phyloP scores from a whole-genome alignment of 1,140 invertebrate genomes.

The Antheraea mylitta region DNA sequence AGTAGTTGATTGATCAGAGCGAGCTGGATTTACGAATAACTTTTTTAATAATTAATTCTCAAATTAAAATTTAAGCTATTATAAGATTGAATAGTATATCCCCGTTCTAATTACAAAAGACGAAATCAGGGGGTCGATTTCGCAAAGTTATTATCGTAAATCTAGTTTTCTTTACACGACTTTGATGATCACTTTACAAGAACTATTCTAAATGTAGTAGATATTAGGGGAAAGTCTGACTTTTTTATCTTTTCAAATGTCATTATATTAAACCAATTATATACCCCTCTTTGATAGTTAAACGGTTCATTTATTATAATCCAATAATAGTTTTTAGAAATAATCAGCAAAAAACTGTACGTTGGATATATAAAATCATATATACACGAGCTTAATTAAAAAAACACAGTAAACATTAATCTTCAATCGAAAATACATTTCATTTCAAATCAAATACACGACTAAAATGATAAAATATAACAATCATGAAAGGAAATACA shows the following conservation, averaged over 20 bases:
- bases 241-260: too few species aligned
- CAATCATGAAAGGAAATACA: too few species aligned
- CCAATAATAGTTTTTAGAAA: not conserved
- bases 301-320: too few species aligned
- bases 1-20: slow-evolving; percentile 24
- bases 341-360: not conserved
- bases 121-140: too few species aligned
- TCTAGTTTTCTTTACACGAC: not conserved
- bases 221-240: too few species aligned
- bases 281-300: too few species aligned
- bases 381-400: not conserved
- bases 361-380: not conserved
- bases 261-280: too few species aligned
- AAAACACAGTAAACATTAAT: not conserved
- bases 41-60: not conserved
- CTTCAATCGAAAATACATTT: not conserved
- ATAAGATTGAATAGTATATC: not conserved
- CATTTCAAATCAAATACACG: too few species aligned
- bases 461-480: too few species aligned
- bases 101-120: too few species aligned
- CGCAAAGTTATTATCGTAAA: not conserved
- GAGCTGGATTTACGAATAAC: not conserved
- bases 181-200: not conserved
- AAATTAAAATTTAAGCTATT: not conserved
- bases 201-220: not conserved